Evolutionary conservation across 2,797 vertebrate species (phyloP).

Genomic region (Cyclura pinguis): DNA sequence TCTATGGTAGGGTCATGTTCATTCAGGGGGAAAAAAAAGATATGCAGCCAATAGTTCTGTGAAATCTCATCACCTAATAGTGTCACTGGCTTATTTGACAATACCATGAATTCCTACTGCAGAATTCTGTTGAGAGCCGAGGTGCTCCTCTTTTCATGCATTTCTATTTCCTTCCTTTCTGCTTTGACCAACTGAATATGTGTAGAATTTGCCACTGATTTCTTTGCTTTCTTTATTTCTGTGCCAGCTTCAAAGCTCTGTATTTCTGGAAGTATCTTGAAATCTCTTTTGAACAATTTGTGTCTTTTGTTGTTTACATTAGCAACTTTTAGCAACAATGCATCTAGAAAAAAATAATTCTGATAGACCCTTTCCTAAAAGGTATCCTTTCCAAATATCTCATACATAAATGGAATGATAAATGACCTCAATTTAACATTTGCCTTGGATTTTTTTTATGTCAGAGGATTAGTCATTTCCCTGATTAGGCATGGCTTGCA

Average conservation of each 20-base stretch:
- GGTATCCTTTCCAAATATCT: background rate
- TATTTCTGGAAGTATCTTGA: conserved; percentile 21
- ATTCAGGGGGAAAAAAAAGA: background rate
- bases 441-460: background rate
- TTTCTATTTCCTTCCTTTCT: background rate
- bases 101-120: background rate
- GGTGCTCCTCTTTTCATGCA: background rate
- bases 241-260: conserved; percentile 12
- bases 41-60: background rate
- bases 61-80: background rate
- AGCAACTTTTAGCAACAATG: background rate
- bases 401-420: background rate
- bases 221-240: conserved; percentile 28
- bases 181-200: background rate
- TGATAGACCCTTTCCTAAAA: background rate
- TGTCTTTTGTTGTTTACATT: background rate
- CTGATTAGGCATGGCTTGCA: background rate
- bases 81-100: background rate
- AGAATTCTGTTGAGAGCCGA: background rate
- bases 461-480: background rate
- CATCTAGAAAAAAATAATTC: background rate
- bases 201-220: conserved; percentile 25
- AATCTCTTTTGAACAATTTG: background rate
- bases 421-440: background rate
- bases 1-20: background rate